phyloP scores from a whole-genome alignment of 2,888 invertebrate genomes.

The Sepioteuthis lessoniana region DNA sequence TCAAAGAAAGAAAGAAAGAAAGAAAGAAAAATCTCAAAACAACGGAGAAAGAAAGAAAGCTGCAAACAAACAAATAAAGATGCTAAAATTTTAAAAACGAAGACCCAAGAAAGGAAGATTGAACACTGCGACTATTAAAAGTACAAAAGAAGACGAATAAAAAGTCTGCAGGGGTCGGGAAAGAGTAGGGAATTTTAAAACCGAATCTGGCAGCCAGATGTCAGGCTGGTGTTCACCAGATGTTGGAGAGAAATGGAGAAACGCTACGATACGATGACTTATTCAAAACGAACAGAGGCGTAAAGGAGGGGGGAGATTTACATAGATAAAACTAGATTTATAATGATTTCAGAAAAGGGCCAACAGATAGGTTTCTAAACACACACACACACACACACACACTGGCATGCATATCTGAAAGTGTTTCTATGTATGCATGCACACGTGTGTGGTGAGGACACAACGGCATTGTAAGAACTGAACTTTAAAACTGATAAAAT shows the following conservation, averaged over 20 bases:
- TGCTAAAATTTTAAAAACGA: background rate
- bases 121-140: background rate
- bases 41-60: background rate
- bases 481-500: no score
- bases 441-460: no score
- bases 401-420: background rate
- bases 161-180: background rate
- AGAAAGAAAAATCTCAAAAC: background rate
- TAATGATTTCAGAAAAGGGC: background rate
- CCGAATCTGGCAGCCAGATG: background rate
- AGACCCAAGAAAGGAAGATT: background rate
- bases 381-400: background rate
- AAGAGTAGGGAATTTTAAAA: background rate
- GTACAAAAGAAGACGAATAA: no score
- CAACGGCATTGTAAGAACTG: no score
- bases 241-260: background rate
- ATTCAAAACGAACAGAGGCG: background rate
- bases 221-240: background rate
- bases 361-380: background rate
- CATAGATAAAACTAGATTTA: slow-evolving; percentile 1
- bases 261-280: background rate
- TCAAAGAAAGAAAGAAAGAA: no score
- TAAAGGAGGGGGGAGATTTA: background rate
- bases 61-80: no score
- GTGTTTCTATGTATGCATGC: background rate